phyloP scores from a whole-genome alignment of 2,113 vertebrate species.

The Boulengeromyrus knoepffleri region DNA sequence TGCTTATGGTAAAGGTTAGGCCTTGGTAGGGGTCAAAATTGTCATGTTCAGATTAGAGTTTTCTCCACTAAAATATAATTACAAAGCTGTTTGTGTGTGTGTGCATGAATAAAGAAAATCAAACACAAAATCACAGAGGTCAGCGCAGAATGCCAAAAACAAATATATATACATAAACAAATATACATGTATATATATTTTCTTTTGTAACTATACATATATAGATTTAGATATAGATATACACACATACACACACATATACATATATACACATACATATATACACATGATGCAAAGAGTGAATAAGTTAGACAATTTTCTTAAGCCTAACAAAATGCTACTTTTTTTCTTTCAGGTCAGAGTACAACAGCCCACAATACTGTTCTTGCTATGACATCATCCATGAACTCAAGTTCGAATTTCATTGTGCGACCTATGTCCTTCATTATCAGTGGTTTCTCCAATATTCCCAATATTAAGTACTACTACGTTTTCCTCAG shows the following conservation, averaged over 20 bases:
- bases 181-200: too few species aligned
- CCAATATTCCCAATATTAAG: constrained; percentile 1
- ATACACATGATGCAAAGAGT: not conserved
- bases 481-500: constrained; percentile 1
- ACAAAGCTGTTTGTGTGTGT: too few species aligned
- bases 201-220: too few species aligned
- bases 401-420: not conserved
- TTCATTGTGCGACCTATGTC: constrained; percentile 4
- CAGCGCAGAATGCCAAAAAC: too few species aligned
- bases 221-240: too few species aligned
- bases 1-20: too few species aligned
- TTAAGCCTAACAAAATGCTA: not conserved
- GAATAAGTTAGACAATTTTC: not conserved
- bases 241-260: not conserved
- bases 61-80: too few species aligned
- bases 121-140: too few species aligned
- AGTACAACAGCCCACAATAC: not conserved
- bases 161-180: too few species aligned
- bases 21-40: too few species aligned
- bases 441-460: constrained; percentile 12
- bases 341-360: not conserved
- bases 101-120: too few species aligned
- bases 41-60: too few species aligned
- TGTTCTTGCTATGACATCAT: not conserved
- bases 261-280: not conserved